Evolutionary conservation across 2,113 vertebrate genomes (phyloP), one percentile per base, ranked within the genome.

Genomic region (Lasiurus cinereus): DNA sequence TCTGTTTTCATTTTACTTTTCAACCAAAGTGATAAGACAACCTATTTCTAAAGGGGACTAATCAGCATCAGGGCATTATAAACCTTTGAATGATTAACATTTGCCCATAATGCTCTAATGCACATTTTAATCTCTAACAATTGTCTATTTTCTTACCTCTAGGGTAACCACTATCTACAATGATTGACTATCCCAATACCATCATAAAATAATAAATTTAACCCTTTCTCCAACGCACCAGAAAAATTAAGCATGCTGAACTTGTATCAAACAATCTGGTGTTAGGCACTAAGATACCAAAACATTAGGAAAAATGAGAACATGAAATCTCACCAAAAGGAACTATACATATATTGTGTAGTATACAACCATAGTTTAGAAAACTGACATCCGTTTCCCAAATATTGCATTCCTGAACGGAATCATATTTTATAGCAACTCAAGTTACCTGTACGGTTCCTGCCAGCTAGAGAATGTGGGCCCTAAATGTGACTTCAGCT

Each of bases 1-100:
- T n/a, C 56, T 87, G 18, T 70, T 77, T 92, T 84, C 31, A 70
- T 67, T 80, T 90, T 87, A 24, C 24, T 36, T 90, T 73, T 93
- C 31, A 83, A 86, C 52, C 46, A 39, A 77, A 83, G 52, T 56
- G 50, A 19, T 88, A 90, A 6, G 18, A 80, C 6, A 73, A 79
- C 10, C 21, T 64, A 54, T 64, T 92, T 83, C 56, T 96, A 94
- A 86, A 92, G 33, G 22, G 27, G 29, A 82, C 33, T 31, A 50
- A 54, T 83, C 74, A 86, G 50, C 33, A 59, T 54, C 56, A 91
- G 4, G 70, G 48, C 19, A 77, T 56, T 90, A 86, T 10, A 46
- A 91, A 93, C 88, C 33, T 74, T 39, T 50, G 48, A 24, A n/a
- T 52, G 1, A n/a, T 29, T 92, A 62, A 78, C 90, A 90, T 73